Base-by-base conservation (phyloP, 2,113 vertebrate species). In the Phoxinus phoxinus region DNA sequence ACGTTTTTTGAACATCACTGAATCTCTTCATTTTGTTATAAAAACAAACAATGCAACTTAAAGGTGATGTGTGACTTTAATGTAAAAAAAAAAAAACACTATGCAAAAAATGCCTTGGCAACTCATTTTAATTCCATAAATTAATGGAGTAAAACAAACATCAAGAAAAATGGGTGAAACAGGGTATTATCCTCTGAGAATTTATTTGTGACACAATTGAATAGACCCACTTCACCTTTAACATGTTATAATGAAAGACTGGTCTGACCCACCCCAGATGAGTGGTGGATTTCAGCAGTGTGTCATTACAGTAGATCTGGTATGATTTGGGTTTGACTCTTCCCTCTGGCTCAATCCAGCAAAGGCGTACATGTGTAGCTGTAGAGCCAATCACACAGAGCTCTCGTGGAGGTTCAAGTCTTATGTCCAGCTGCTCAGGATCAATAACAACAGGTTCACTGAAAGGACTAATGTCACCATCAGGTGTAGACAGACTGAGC, bases 311-410 rank as follows among this genome's bases (percentile, higher is more conserved):
- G 30, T 88, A 89, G 61, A 93, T 84, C 9, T 86, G 74, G 30
- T 92, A 93, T 15, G 74, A 83, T 56, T 74, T 87, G 44, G 84
- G 27, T 30, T 86, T 87, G 19, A 78, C 17, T 21, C 72, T 56
- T 9, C 79, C 83, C 0, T 78, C 51, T 2, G 92, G 92, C 5
- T 87, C 90, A 2, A 41, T 79, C 92, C 92, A 92, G 21, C 86
- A 84, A 65, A 93, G 65, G 35, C 71, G 88, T n/a, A 90, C 83
- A 71, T 90, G 88, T 5, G 90, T 91, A 0, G 90, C 59, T 10
- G 89, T 92, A 67, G 89, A 91, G 27, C 88, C 87, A 32, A 86
- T 87, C n/a, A 90, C 88, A 15, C 87, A 75, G 12, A 92, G 86
- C 19, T 90, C 84, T 61, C 37, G 51, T 19, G 91, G 90, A 21